Percentiles rank a stretch among this genome's conserved stretches.
Evolutionary conservation across 2,113 vertebrate species (phyloP).

Genomic region (Glaucomys volans): DNA sequence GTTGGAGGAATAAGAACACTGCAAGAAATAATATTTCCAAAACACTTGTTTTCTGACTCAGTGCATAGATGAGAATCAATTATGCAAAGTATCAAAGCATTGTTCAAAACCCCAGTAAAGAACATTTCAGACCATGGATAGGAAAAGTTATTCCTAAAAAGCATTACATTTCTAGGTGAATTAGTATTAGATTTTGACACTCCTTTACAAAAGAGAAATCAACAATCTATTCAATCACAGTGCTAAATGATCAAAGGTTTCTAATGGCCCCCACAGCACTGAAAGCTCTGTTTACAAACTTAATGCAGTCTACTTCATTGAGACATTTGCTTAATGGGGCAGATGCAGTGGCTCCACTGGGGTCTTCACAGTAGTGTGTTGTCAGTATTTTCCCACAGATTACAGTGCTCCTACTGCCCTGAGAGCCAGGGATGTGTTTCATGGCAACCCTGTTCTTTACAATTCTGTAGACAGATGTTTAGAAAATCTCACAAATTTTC

Average conservation of each 20-base stretch:
- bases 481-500: neutral
- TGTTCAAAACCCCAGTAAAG: slow-evolving; percentile 14
- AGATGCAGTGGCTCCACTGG: neutral
- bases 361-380: neutral
- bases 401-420: neutral
- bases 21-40: neutral
- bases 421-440: neutral
- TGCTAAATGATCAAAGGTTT: slow-evolving; percentile 17
- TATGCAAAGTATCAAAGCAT: neutral
- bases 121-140: slow-evolving; percentile 31
- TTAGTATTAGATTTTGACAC: neutral
- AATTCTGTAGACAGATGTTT: neutral
- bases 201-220: neutral
- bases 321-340: neutral
- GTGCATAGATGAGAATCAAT: neutral
- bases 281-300: neutral
- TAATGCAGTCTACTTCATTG: neutral
- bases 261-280: neutral
- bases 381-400: neutral
- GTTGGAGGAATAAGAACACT: neutral
- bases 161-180: neutral
- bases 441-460: neutral
- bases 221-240: neutral
- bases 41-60: neutral
- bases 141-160: neutral